Conservation (phyloP, 1,140 invertebrate genomes). For the Amphibalanus amphitrite region DNA sequence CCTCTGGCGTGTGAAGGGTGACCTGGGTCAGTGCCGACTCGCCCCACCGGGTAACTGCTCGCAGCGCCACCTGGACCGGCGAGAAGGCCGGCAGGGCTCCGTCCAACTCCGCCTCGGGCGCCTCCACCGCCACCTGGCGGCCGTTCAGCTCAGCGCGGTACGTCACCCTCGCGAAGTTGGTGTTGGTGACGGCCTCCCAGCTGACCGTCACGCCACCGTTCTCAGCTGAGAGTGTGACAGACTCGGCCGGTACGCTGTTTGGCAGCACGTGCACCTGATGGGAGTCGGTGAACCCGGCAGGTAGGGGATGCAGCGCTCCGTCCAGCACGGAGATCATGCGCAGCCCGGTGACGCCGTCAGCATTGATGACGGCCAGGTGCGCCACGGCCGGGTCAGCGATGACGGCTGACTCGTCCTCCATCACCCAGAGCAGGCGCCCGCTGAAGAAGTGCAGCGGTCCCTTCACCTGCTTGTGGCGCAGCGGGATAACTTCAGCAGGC, state of each 20-base stretch:
- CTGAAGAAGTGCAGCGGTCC: slow-evolving; percentile 56
- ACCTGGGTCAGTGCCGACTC: slow-evolving; percentile 29
- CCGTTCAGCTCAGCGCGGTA: slow-evolving; percentile 57
- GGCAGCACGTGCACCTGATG: slow-evolving; percentile 41
- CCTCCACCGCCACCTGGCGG: slow-evolving; percentile 33
- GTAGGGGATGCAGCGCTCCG: slow-evolving; percentile 39
- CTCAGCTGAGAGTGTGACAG: slow-evolving; percentile 45
- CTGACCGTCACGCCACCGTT: slow-evolving; percentile 58
- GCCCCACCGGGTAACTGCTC: slow-evolving; percentile 69
- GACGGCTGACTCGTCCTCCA: slow-evolving; percentile 50
- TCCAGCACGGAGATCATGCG: slow-evolving; percentile 54
- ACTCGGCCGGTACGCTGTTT: slow-evolving; percentile 37
- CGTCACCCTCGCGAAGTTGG: slow-evolving; percentile 60
- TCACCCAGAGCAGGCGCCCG: slow-evolving; percentile 58
- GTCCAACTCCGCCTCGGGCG: slow-evolving; percentile 43
- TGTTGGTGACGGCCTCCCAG: slow-evolving; percentile 49
- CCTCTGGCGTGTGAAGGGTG: slow-evolving; percentile 16
- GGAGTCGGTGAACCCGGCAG: slow-evolving; percentile 25
- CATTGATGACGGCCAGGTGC: slow-evolving; percentile 51
- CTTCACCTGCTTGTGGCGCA: background rate
- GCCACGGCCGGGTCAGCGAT: slow-evolving; percentile 57
- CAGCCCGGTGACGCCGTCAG: slow-evolving; percentile 39
- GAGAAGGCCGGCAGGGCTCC: slow-evolving; percentile 44
- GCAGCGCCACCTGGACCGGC: slow-evolving; percentile 45
- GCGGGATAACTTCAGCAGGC: background rate